A percentile compares a stretch with the other conserved stretches of the same genome.
These are phyloP conservation scores for Hydrochoerus hydrochaeris DNA, from an alignment of 2,113 vertebrate species.

Conservation along the genomic window DNA sequence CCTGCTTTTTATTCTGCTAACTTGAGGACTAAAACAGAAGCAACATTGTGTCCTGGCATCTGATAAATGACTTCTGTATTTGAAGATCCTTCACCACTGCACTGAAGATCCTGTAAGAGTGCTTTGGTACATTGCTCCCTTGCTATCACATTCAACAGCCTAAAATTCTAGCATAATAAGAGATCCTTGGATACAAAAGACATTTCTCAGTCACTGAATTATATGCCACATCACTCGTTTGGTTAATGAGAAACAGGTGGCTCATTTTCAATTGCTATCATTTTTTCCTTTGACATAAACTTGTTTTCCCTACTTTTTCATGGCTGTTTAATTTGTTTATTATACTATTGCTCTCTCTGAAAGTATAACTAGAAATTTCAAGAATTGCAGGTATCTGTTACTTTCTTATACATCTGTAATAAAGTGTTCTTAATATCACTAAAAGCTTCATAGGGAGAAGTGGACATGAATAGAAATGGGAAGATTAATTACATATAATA, in stretches of 20 bases:
- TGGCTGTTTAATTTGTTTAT: constrained; percentile 71
- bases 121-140: constrained; percentile 51
- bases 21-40: not conserved
- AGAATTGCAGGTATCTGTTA: not conserved
- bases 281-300: constrained; percentile 78
- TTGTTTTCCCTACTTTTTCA: constrained; percentile 73
- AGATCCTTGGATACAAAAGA: constrained; percentile 32
- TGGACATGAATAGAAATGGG: not conserved
- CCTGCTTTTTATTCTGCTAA: not conserved
- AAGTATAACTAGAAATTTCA: constrained; percentile 57
- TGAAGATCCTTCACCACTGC: not conserved
- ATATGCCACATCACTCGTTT: constrained; percentile 68
- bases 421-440: constrained; percentile 2
- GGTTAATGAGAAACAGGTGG: constrained; percentile 82
- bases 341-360: constrained; percentile 64
- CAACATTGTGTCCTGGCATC: not conserved
- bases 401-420: constrained; percentile 44
- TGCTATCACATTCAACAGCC: constrained; percentile 50
- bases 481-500: not conserved
- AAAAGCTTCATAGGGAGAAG: constrained; percentile 43
- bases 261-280: constrained; percentile 72
- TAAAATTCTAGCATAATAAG: constrained; percentile 46
- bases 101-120: constrained; percentile 18
- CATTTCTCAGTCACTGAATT: constrained; percentile 74
- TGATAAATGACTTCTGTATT: constrained; percentile 28